Evolutionary conservation across 2,113 vertebrate genomes (phyloP), one percentile per base, ranked within the genome.

Genomic region (Podarcis cretensis): DNA sequence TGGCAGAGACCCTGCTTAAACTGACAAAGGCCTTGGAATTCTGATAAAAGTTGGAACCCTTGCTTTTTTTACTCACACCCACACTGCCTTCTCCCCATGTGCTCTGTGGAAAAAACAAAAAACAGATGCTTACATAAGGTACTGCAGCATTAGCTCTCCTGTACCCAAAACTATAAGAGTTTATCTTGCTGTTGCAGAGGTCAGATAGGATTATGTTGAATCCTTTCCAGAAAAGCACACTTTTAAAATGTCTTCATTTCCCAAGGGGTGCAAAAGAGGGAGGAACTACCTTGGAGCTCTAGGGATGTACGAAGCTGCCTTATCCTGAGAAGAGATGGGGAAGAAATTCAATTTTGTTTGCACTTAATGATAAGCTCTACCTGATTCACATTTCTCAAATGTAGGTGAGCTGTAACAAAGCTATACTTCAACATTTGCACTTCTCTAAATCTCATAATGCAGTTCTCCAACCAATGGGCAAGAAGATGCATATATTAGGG

Each of bases 1-100:
- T 90, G 88, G 86, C 88, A 94, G 86, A 91, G 89, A 65, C 32
- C 88, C 93, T 75, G 83, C 77, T 93, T 93, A 90, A 93, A 87
- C 89, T 91, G 89, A 83, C 69, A 91, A 91, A 90, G 87, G 1
- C 32, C 21, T 37, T 30, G 71, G 77, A 89, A 86, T 89, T 90
- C 74, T 76, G 85, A 74, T 57, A 88, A 30, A 87, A 94, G 85
- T 75, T 0, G 90, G 43, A 78, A 87, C 88, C 87, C 3, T 13
- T 3, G 68, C 73, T 59, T 83, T 91, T 37, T 89, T 30, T 90
- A 92, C 92, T 78, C n/a, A 13, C 18, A 27, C 16, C n/a, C 4
- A 10, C 2, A 89, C 85, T 91, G 18, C 84, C 84, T 74, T 89
- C 57, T 87, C 90, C 37, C 69, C 71, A 30, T 74, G 32, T 74